phyloP scores from a whole-genome alignment of 2,113 vertebrate genomes.

The Cranoglanis bouderius region DNA sequence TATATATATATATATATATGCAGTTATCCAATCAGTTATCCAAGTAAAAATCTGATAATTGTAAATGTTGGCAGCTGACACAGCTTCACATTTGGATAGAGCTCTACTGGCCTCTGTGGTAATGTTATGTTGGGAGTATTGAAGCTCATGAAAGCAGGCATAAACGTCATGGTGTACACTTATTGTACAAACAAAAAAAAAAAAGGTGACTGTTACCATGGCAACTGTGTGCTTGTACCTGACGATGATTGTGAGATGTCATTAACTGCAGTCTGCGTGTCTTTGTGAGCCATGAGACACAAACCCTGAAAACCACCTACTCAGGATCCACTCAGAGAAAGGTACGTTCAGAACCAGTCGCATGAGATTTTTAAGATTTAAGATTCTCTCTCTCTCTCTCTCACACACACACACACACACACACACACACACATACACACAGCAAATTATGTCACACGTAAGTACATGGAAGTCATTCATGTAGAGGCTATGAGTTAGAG shows the following conservation, averaged over 20 bases:
- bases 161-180: not conserved
- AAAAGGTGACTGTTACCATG: slow-evolving; percentile 45
- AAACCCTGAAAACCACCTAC: not conserved
- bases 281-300: not conserved
- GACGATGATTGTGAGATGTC: slow-evolving; percentile 18
- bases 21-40: no score
- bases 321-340: not conserved
- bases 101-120: not conserved
- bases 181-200: not conserved
- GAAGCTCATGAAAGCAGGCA: not conserved
- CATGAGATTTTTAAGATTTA: not conserved
- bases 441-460: not conserved
- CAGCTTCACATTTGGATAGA: not conserved
- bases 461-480: not conserved
- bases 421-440: not conserved
- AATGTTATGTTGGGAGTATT: not conserved
- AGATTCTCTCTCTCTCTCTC: not conserved
- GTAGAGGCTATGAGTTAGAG: not conserved
- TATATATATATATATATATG: no score
- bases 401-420: not conserved
- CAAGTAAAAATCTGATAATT: not conserved
- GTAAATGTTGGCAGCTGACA: not conserved
- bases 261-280: slow-evolving; percentile 20
- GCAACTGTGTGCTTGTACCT: slow-evolving; percentile 45
- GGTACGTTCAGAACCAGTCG: not conserved